Percentiles rank a stretch among this genome's conserved stretches.
Conservation (phyloP, 2,888 invertebrate species). For the Tineola bisselliella region DNA sequence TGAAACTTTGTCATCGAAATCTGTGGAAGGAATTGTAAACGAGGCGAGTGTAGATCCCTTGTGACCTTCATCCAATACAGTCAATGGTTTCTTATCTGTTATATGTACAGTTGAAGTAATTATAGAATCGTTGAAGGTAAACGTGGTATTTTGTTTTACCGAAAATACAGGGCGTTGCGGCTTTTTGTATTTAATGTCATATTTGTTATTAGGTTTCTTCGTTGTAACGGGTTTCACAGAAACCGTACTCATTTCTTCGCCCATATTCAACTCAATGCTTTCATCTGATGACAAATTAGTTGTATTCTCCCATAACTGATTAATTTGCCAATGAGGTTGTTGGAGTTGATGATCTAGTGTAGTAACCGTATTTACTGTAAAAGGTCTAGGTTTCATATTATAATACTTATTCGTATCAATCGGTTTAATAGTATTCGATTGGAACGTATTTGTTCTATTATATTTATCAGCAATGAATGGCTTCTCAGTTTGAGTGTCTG, state of each 20-base stretch:
- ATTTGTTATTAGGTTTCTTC: constrained; percentile 24
- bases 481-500: constrained; percentile 60
- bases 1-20: constrained; percentile 39
- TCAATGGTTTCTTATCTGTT: constrained; percentile 52
- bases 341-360: constrained; percentile 55
- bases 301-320: constrained; percentile 49
- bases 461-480: constrained; percentile 37
- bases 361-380: constrained; percentile 38
- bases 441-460: constrained; percentile 37
- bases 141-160: constrained; percentile 29
- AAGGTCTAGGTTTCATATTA: constrained; percentile 51
- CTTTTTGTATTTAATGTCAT: constrained; percentile 30
- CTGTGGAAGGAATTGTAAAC: constrained; percentile 34
- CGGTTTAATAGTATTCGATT: constrained; percentile 48
- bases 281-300: constrained; percentile 53
- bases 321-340: constrained; percentile 63
- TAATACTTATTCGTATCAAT: constrained; percentile 28
- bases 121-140: constrained; percentile 41
- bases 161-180: constrained; percentile 33
- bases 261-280: constrained; percentile 49
- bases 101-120: constrained; percentile 59
- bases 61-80: constrained; percentile 39
- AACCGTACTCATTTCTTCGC: constrained; percentile 44
- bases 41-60: constrained; percentile 35
- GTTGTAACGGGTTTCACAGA: constrained; percentile 27